Evolutionary conservation across 2,113 vertebrate genomes (phyloP).

Genomic region (Vidua macroura): DNA sequence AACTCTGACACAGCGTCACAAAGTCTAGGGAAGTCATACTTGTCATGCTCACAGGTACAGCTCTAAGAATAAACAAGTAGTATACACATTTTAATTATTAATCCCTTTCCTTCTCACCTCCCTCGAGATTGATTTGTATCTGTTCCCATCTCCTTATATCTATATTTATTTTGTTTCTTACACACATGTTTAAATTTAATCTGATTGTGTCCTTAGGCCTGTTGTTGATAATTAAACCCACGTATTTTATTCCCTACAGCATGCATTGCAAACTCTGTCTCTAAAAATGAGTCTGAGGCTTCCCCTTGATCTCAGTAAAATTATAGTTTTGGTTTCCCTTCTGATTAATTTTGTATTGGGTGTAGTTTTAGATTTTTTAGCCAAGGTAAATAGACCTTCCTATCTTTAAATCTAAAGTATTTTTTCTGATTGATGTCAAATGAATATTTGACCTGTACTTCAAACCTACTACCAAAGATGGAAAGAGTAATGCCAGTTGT

Average conservation of each 20-base stretch:
- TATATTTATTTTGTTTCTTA: constrained; percentile 72
- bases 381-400: neutral
- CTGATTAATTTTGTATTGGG: neutral
- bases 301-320: constrained; percentile 53
- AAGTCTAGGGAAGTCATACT: constrained; percentile 4
- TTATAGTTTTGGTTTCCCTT: constrained; percentile 6
- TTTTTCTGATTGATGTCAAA: constrained; percentile 7
- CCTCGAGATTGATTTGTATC: constrained; percentile 65
- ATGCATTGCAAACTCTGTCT: constrained; percentile 32
- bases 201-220: constrained; percentile 65
- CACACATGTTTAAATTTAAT: constrained; percentile 68
- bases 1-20: neutral
- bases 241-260: constrained; percentile 65
- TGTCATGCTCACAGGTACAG: constrained; percentile 44
- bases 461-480: neutral
- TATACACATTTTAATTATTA: constrained; percentile 60
- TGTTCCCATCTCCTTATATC: constrained; percentile 56
- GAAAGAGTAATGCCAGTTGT: neutral
- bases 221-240: constrained; percentile 70
- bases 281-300: constrained; percentile 42
- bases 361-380: neutral
- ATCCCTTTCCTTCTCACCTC: constrained; percentile 47
- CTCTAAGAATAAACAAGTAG: constrained; percentile 41
- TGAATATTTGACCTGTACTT: neutral
- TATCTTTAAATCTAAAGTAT: neutral